These are phyloP conservation scores for Platysternon megacephalum DNA, from an alignment of 2,113 vertebrate genomes.

Conservation along the genomic window DNA sequence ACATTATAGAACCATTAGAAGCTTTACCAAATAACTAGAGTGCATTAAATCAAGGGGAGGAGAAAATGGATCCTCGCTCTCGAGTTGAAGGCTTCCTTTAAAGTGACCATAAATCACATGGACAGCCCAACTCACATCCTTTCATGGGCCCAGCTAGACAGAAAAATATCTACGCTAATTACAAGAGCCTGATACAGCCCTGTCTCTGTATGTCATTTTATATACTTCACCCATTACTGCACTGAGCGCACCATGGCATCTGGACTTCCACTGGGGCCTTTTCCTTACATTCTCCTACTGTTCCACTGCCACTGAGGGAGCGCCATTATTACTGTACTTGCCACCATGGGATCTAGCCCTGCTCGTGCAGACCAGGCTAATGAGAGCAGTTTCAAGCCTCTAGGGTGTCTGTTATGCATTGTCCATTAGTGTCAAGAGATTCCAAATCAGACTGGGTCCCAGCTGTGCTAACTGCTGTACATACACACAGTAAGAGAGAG, in stretches of 20 bases:
- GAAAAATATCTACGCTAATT: neutral
- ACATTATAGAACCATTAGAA: constrained; percentile 75
- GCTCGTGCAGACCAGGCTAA: neutral
- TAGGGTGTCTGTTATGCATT: neutral
- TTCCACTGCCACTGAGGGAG: neutral
- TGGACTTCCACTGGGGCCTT: neutral
- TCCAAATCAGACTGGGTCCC: neutral
- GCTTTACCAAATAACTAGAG: constrained; percentile 74
- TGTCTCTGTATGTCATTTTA: neutral
- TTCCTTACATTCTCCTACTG: neutral
- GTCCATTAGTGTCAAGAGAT: neutral
- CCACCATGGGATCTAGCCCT: neutral
- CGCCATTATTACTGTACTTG: neutral
- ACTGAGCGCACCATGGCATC: neutral
- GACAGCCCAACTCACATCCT: neutral
- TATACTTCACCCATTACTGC: neutral
- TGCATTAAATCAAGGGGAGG: constrained; percentile 61
- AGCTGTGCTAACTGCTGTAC: neutral
- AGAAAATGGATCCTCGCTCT: constrained; percentile 60
- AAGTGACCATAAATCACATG: constrained; percentile 23
- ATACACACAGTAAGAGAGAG: neutral
- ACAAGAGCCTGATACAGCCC: neutral
- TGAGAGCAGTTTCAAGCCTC: neutral
- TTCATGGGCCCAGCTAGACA: neutral
- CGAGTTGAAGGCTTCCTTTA: constrained; percentile 13